Evolutionary conservation across 2,797 vertebrate genomes (phyloP).

Genomic region (Eleutherodactylus coqui): DNA sequence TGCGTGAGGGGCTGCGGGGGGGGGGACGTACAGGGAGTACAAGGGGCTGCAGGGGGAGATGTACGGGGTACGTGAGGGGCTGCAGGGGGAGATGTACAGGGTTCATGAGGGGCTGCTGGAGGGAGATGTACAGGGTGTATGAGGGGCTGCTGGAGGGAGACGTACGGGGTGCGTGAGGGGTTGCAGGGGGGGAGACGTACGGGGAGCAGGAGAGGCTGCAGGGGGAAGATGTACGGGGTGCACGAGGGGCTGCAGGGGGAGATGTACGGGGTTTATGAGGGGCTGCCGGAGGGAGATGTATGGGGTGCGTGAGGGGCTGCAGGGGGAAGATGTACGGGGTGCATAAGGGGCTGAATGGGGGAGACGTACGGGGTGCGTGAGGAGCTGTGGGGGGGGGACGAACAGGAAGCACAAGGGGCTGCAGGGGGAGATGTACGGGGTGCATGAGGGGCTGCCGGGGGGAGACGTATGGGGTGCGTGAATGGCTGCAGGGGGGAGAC

Average conservation of each 20-base stretch:
- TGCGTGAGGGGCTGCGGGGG: too few species aligned
- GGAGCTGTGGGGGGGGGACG: not conserved
- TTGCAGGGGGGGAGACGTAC: not conserved
- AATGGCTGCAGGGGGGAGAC: not conserved
- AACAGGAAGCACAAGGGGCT: not conserved
- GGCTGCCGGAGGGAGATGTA: not conserved
- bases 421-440: not conserved
- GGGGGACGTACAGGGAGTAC: too few species aligned
- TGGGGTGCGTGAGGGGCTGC: not conserved
- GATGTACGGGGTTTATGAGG: not conserved
- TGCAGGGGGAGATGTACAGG: too few species aligned
- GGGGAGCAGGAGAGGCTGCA: too few species aligned
- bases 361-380: not conserved
- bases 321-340: too few species aligned
- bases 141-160: not conserved
- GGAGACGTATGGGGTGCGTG: not conserved
- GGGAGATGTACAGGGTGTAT: not conserved
- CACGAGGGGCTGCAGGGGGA: not conserved
- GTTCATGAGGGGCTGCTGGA: not conserved
- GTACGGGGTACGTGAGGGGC: not conserved
- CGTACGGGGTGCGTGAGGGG: too few species aligned
- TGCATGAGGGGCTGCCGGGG: not conserved
- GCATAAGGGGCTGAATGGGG: too few species aligned
- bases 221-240: not conserved
- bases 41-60: too few species aligned